Evolutionary conservation across 2,113 vertebrate species (phyloP), one percentile per base, ranked within the genome.

Genomic region (Misgurnus mizolepis): DNA sequence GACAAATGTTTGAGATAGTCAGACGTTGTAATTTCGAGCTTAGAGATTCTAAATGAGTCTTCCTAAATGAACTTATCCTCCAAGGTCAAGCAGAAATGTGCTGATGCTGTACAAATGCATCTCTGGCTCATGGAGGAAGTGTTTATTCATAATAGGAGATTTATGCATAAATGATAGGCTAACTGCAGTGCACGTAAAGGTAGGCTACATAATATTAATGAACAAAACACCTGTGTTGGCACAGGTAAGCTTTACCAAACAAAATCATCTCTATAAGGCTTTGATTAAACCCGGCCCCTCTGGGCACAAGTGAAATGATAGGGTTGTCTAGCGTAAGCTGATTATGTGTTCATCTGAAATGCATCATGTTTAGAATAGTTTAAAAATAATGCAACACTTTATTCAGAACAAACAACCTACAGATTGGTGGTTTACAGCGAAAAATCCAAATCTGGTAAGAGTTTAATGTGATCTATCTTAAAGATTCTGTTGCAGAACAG

Each of bases 181-280:
- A 39, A 45, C 45, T 11, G 15, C 40, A 74, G 74, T 66, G 45
- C 65, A 77, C 67, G 62, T 75, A 7, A n/a, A 9, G 47, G 73
- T 64, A 12, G 64, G 18, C 7, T 49, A 18, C 7, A 58, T 17
- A 58, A 58, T 58, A 58, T 58, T 58, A 49, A 64, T 64, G 41
- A 75, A 75, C 73, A 75, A 64, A 75, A 75, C 58, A 75, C 73
- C 73, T 75, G 58, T 64, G 58, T 49, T 75, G 43, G 45, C 73
- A 75, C 47, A 8, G 27, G 41, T 55, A 66, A 65, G 47, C 47
- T 67, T 66, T 66, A 50, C 45, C 6, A 3, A 45, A 76, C 61
- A 50, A 53, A 66, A 53, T 66, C 53, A n/a, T 65, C 27, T 66
- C 61, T 75, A 14, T 22, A 27, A 47, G 58, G 58, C 18, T 65